A percentile compares a stretch with the other conserved stretches of the same genome.
Evolutionary conservation across 2,888 invertebrate species (phyloP).

Genomic region (Torymus texanus): DNA sequence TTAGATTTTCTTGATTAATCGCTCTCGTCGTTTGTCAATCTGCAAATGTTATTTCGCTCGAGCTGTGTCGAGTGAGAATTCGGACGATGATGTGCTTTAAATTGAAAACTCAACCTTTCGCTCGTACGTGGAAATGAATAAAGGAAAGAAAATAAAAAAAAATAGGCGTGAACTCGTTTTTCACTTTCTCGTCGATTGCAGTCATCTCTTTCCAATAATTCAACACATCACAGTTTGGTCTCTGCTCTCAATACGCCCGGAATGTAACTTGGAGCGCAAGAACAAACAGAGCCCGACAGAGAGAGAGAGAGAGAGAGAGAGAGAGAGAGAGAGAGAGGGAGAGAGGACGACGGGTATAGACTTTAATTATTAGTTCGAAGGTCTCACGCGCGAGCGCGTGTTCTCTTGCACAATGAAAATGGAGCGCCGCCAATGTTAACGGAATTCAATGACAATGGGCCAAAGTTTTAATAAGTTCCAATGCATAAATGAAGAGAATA

Average conservation of each 20-base stretch:
- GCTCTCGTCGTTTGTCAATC: conserved; percentile 36
- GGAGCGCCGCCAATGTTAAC: neutral
- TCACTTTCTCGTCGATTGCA: neutral
- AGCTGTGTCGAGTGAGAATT: no score
- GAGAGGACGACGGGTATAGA: neutral
- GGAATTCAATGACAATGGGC: conserved; percentile 11
- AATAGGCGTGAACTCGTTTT: neutral
- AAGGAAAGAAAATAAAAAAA: neutral
- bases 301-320: no score
- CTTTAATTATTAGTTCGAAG: conserved; percentile 37
- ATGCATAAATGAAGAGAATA: neutral
- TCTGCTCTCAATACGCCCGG: neutral
- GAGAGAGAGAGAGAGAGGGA: no score
- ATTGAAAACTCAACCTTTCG: no score
- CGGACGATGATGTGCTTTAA: no score
- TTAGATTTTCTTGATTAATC: conserved; percentile 38
- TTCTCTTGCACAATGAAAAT: neutral
- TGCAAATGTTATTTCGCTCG: no score
- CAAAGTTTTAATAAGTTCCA: conserved; percentile 27
- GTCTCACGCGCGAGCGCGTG: neutral
- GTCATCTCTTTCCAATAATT: neutral
- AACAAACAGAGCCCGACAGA: neutral
- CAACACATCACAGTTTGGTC: neutral
- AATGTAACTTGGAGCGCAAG: neutral
- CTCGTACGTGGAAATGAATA: no score